Evolutionary conservation across 2,888 invertebrate genomes (phyloP).

Genomic region (Zeuzera pyrina): DNA sequence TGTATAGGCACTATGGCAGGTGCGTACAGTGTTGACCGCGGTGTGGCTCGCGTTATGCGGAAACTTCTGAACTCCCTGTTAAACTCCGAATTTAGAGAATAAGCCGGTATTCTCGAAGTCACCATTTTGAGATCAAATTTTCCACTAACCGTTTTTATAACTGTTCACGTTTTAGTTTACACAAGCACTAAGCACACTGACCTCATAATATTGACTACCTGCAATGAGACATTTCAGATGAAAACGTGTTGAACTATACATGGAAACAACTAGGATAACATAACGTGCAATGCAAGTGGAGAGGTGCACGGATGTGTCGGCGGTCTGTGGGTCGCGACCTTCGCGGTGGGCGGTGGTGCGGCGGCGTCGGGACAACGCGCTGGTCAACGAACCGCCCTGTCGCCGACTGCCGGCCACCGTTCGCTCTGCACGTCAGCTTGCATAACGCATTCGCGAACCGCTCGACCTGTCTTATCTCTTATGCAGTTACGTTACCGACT

Average conservation of each 20-base stretch:
- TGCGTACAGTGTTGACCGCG: conserved; percentile 63
- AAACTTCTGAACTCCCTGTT: conserved; percentile 74
- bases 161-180: conserved; percentile 49
- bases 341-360: conserved; percentile 59
- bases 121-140: conserved; percentile 75
- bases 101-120: conserved; percentile 76
- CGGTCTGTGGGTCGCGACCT: conserved; percentile 58
- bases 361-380: conserved; percentile 59
- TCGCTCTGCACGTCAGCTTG: conserved; percentile 44
- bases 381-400: conserved; percentile 68
- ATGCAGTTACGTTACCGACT: conserved; percentile 38
- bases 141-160: conserved; percentile 41
- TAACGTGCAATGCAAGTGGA: not conserved
- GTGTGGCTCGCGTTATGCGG: conserved; percentile 67
- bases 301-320: conserved; percentile 32
- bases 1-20: conserved; percentile 73
- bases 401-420: conserved; percentile 25
- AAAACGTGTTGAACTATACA: conserved; percentile 39
- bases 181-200: conserved; percentile 59
- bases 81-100: conserved; percentile 76
- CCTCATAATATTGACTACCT: conserved; percentile 71
- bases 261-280: not conserved
- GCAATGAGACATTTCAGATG: conserved; percentile 20
- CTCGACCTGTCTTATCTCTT: conserved; percentile 41
- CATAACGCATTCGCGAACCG: conserved; percentile 46